phyloP scores from a whole-genome alignment of 2,797 vertebrate genomes.

The Premnoplex brunnescens region DNA sequence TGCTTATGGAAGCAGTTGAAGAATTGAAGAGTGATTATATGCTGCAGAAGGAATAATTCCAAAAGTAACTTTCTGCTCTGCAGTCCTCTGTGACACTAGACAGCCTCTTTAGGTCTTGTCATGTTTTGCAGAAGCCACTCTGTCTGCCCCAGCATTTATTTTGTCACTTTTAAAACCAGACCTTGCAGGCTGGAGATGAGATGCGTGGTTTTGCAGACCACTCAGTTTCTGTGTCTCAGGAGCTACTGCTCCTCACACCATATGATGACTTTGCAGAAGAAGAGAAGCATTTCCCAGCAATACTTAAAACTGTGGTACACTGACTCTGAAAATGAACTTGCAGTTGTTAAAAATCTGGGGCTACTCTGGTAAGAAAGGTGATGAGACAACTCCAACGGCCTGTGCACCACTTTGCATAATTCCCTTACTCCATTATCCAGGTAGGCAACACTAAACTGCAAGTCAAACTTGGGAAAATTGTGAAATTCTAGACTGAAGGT shows the following conservation, averaged over 20 bases:
- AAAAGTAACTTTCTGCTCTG: slow-evolving; percentile 8
- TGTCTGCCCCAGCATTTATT: background rate
- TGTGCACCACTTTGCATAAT: background rate
- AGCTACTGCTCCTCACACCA: background rate
- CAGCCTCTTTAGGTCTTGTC: background rate
- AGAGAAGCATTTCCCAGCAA: background rate
- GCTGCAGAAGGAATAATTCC: background rate
- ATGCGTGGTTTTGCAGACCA: background rate
- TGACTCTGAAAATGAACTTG: background rate
- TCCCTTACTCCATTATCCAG: background rate
- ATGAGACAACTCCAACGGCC: background rate
- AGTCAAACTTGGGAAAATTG: background rate
- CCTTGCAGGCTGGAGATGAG: background rate
- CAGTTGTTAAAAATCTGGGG: background rate
- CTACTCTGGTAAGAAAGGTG: background rate
- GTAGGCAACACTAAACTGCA: background rate
- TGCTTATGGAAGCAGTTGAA: background rate
- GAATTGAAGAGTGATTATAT: background rate
- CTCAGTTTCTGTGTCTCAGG: background rate
- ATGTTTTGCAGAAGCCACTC: background rate
- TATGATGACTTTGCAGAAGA: background rate
- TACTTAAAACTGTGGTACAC: background rate
- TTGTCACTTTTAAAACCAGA: background rate
- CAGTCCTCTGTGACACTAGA: background rate
- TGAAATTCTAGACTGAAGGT: background rate